Evolutionary conservation across 2,888 invertebrate species (phyloP).

Genomic region (Plebejus anna): DNA sequence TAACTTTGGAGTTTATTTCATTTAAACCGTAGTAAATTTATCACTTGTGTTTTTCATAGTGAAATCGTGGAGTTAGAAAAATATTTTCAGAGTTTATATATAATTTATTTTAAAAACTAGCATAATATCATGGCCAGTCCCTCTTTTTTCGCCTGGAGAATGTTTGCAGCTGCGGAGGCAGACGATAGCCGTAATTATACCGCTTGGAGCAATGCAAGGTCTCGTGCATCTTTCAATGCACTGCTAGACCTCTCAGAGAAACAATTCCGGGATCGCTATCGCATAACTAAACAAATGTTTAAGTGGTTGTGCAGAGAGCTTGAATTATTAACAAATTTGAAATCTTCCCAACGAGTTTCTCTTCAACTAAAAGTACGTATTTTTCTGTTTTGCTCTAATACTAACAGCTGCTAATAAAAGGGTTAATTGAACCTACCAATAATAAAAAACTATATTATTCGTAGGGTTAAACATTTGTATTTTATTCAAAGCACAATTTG

Average conservation of each 20-base stretch:
- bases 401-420: too few relatives aligned
- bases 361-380: conserved; percentile 1
- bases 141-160: neutral
- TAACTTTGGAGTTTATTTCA: neutral
- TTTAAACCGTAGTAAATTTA: neutral
- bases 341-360: neutral
- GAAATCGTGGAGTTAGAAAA: neutral
- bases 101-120: neutral
- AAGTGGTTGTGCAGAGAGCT: neutral
- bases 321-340: neutral
- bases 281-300: neutral
- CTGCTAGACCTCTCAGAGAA: neutral
- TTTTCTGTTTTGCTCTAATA: too few relatives aligned
- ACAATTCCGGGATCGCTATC: too few relatives aligned
- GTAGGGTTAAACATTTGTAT: too few relatives aligned
- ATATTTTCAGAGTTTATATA: neutral
- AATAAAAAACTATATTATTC: too few relatives aligned
- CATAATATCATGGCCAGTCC: neutral
- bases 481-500: too few relatives aligned
- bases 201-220: neutral
- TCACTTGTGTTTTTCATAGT: neutral
- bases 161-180: neutral
- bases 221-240: neutral
- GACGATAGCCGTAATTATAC: neutral
- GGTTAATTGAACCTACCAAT: too few relatives aligned